Evolutionary conservation across 2,113 vertebrate species (phyloP), one percentile per base, ranked within the genome.

Genomic region (Glaucomys volans): DNA sequence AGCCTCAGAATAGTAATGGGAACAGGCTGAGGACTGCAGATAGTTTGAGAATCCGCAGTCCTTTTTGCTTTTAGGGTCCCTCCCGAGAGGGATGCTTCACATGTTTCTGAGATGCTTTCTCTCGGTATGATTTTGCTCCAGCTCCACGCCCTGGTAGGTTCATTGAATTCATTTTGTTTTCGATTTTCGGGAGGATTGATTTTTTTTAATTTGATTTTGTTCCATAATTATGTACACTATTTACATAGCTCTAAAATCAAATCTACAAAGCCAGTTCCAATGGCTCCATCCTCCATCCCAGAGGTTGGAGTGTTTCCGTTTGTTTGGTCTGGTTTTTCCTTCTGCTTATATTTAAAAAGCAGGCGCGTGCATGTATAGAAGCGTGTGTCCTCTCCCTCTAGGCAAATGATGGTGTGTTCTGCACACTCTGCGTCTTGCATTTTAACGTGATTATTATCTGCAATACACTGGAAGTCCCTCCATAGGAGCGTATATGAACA

Each of bases 121-220:
- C 57, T 50, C 28, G 2, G 42, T 54, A 9, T 37, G 30, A 91
- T 71, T 75, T 87, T 28, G 59, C 92, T 13, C 22, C 79, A 52
- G 26, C 82, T 95, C 94, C 4, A n/a, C 72, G 17, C 35, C 8
- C 52, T 2, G 9, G 52, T 22, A 52, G 54, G 67, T 87, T 82
- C 88, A 28, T 94, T 75, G 24, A 20, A 79, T 88, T 95, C 90
- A 11, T 79, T 62, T 92, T 37, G n/a, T 52, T 88, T 96, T 95
- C 47, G 0, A 79, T 82, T 91, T 88, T 79, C n/a, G 44, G 18
- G 59, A 72, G 71, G 72, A 94, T 92, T 91, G 93, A 96, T 92
- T 96, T 94, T 85, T 62, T 93, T n/a, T 20, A 22, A 92, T 97
- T 94, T 96, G 94, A 96, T 95, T 94, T 88, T 50, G 28, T 83